Conservation (phyloP, 2,888 invertebrate genomes). For the Euspilapteryx auroguttella region DNA sequence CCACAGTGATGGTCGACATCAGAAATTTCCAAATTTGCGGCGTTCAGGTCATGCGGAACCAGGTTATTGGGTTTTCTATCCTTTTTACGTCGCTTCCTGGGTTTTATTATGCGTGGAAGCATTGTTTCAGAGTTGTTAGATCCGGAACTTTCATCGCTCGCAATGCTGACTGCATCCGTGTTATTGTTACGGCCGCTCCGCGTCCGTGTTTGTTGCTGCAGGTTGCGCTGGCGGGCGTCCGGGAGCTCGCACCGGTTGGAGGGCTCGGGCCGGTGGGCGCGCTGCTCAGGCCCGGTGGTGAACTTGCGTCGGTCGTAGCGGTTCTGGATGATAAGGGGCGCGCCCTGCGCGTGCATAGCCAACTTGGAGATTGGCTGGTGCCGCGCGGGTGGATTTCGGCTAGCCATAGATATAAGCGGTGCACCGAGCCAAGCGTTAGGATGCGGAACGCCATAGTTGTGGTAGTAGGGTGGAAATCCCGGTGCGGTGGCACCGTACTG, state of each 20-base stretch:
- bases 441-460: constrained; percentile 51
- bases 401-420: constrained; percentile 79
- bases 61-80: constrained; percentile 74
- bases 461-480: constrained; percentile 54
- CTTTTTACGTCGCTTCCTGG: constrained; percentile 86
- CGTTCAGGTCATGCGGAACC: constrained; percentile 39
- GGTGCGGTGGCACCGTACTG: constrained; percentile 51
- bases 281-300: constrained; percentile 37
- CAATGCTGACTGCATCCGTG: constrained; percentile 71
- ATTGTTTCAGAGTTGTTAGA: constrained; percentile 70
- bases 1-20: constrained; percentile 50
- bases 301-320: constrained; percentile 60
- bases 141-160: constrained; percentile 77
- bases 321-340: constrained; percentile 77
- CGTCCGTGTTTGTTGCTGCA: constrained; percentile 42
- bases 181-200: constrained; percentile 50
- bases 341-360: constrained; percentile 83
- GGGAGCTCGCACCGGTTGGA: constrained; percentile 28
- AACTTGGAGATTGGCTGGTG: constrained; percentile 69
- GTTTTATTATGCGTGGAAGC: constrained; percentile 86
- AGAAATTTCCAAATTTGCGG: constrained; percentile 34
- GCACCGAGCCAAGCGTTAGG: constrained; percentile 77
- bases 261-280: constrained; percentile 35
- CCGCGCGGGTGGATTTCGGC: constrained; percentile 51
- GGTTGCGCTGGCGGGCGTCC: constrained; percentile 39